phyloP scores from a whole-genome alignment of 2,113 vertebrate genomes.

The Piaya cayana region DNA sequence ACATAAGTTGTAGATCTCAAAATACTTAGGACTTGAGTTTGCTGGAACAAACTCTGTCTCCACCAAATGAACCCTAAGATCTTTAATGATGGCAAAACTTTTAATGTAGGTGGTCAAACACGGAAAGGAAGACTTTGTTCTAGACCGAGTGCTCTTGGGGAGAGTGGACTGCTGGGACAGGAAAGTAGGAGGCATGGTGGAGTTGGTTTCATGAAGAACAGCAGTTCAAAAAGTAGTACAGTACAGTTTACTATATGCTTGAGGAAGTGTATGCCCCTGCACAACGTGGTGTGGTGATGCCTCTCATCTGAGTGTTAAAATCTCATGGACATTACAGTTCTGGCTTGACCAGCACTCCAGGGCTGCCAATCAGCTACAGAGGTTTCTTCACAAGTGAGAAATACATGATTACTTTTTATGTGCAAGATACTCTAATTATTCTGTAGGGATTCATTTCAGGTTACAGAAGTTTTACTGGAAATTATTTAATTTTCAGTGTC shows the following conservation, averaged over 20 bases:
- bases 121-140: not conserved
- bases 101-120: not conserved
- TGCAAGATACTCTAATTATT: slow-evolving; percentile 71
- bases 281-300: not conserved
- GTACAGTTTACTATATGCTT: not conserved
- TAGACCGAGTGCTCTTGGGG: not conserved
- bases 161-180: not conserved
- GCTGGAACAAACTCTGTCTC: not conserved
- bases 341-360: not conserved
- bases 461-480: slow-evolving; percentile 76
- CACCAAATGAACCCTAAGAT: not conserved
- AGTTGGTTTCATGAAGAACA: not conserved
- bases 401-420: slow-evolving; percentile 72
- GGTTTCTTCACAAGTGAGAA: slow-evolving; percentile 49
- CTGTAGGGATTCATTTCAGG: slow-evolving; percentile 70
- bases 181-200: not conserved
- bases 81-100: not conserved
- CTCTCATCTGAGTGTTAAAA: not conserved
- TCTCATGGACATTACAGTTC: slow-evolving; percentile 41
- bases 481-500: slow-evolving; percentile 73
- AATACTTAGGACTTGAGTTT: not conserved
- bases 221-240: not conserved
- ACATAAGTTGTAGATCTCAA: not conserved
- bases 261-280: not conserved
- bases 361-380: slow-evolving; percentile 1